phyloP scores from a whole-genome alignment of 1,140 invertebrate genomes.

The Drosophila miranda region DNA sequence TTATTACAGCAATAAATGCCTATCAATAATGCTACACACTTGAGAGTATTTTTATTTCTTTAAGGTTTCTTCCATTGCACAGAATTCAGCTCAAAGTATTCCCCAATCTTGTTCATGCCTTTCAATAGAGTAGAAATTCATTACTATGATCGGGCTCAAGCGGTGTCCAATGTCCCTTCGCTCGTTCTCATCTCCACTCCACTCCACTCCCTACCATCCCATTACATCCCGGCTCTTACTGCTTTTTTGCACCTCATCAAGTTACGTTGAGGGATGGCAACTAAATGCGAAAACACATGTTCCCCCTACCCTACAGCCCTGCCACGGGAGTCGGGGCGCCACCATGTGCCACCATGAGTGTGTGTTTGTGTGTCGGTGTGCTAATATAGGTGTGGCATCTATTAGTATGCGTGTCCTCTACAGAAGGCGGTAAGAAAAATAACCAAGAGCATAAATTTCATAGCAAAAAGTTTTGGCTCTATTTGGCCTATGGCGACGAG shows the following conservation, averaged over 20 bases:
- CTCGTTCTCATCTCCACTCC: background rate
- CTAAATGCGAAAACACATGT: conserved; percentile 76
- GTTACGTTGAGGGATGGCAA: conserved; percentile 54
- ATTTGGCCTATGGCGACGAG: conserved; percentile 42
- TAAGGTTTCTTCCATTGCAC: no score
- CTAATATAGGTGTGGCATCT: conserved; percentile 64
- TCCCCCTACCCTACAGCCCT: conserved; percentile 31
- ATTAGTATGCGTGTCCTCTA: conserved; percentile 59
- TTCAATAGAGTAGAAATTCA: no score
- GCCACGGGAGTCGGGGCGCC: conserved; percentile 7
- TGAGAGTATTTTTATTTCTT: no score
- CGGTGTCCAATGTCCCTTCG: background rate
- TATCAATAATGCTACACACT: no score
- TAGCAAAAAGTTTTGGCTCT: conserved; percentile 68
- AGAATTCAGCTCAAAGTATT: no score
- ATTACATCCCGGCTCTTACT: conserved; percentile 5
- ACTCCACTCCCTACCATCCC: background rate
- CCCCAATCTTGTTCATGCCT: no score
- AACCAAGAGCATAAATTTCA: conserved; percentile 46
- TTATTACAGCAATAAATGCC: no score
- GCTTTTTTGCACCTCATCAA: conserved; percentile 65
- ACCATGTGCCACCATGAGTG: conserved; percentile 1
- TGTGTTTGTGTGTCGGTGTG: conserved; percentile 21
- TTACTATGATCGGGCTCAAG: no score
- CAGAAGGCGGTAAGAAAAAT: conserved; percentile 27